Evolutionary conservation across 2,797 vertebrate species (phyloP).

Genomic region (Macropus fuliginosus): DNA sequence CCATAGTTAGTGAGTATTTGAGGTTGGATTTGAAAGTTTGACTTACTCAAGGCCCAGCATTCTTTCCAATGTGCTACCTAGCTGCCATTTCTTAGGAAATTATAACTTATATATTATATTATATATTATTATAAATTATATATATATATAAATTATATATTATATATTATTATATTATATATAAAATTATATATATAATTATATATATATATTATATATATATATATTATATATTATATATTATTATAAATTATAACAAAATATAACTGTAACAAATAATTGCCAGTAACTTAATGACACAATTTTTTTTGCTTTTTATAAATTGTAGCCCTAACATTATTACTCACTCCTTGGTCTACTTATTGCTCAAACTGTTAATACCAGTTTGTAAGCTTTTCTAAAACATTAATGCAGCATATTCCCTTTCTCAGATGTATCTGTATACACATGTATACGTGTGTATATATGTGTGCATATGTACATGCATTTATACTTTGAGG

Average conservation of each 20-base stretch:
- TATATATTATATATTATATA: no score
- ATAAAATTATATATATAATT: no score
- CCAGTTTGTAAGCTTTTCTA: not conserved
- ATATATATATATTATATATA: no score
- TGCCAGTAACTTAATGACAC: not conserved
- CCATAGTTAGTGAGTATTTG: not conserved
- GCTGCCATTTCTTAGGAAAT: not conserved
- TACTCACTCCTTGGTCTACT: not conserved
- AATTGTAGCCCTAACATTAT: not conserved
- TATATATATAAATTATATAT: no score
- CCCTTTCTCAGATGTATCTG: not conserved
- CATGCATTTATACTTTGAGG: not conserved
- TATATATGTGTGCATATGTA: no score
- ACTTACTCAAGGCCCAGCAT: not conserved
- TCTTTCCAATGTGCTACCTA: not conserved
- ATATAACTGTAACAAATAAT: not conserved
- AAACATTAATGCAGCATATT: not conserved
- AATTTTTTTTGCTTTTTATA: not conserved
- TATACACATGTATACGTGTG: not conserved
- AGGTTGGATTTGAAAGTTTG: not conserved
- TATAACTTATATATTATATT: no score
- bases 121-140: no score
- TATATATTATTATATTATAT: no score
- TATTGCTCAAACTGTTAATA: not conserved
- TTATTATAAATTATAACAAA: no score